These are phyloP conservation scores for Periophthalmus magnuspinnatus DNA, from an alignment of 2,797 vertebrate species.

Conservation along the genomic window DNA sequence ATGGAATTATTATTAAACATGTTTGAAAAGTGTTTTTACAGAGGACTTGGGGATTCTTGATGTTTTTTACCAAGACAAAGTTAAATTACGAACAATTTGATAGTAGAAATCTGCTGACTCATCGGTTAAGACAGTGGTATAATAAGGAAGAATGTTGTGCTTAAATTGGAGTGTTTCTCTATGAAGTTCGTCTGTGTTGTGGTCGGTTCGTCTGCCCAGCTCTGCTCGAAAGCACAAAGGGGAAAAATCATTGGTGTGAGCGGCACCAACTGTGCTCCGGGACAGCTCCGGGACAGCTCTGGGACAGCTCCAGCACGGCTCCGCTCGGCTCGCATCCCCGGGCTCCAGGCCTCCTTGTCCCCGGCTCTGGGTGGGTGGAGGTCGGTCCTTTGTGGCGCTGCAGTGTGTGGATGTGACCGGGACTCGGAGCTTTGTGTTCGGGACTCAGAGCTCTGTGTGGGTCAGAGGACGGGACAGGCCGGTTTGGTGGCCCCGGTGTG, in stretches of 20 bases:
- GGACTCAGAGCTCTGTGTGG: neutral
- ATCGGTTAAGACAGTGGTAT: neutral
- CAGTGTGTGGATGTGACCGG: neutral
- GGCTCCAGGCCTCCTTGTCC: neutral
- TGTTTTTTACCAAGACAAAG: neutral
- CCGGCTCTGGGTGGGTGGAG: neutral
- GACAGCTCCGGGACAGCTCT: too few relatives aligned
- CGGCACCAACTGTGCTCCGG: too few relatives aligned
- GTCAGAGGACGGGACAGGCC: neutral
- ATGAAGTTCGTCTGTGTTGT: neutral
- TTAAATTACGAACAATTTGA: neutral
- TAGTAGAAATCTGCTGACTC: neutral
- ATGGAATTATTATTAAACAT: constrained; percentile 1
- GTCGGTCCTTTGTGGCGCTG: neutral
- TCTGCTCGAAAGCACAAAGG: too few relatives aligned
- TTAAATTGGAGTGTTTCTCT: neutral
- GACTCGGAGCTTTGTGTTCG: neutral
- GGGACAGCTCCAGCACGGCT: too few relatives aligned
- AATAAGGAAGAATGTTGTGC: neutral
- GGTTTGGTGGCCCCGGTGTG: neutral
- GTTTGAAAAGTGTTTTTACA: neutral
- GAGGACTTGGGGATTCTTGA: too few relatives aligned
- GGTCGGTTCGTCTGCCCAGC: too few relatives aligned
- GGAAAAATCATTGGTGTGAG: too few relatives aligned
- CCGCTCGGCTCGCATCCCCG: too few relatives aligned